Conservation (phyloP, 1,140 invertebrate species). For the Orius insidiosus region DNA sequence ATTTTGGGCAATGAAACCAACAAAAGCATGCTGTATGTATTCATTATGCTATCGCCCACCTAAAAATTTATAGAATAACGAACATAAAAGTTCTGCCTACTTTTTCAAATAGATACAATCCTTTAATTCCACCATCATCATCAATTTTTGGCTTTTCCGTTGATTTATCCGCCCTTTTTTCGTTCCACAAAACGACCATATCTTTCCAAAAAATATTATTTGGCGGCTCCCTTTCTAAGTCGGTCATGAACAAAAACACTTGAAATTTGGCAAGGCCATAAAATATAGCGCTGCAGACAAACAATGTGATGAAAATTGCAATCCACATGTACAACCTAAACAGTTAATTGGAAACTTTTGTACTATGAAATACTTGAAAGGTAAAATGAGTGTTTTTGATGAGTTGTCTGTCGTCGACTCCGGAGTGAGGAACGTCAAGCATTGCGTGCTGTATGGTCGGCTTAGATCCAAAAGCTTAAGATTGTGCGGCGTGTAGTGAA, state of each 20-base stretch:
- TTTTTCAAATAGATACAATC: conserved; percentile 47
- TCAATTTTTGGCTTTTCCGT: neutral
- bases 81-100: conserved; percentile 21
- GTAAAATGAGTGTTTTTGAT: conserved; percentile 63
- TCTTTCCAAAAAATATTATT: conserved; percentile 9
- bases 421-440: conserved; percentile 64
- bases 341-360: conserved; percentile 11
- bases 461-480: conserved; percentile 51
- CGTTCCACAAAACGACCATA: conserved; percentile 2
- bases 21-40: conserved; percentile 56
- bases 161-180: neutral
- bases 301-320: conserved; percentile 35
- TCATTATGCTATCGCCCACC: conserved; percentile 47
- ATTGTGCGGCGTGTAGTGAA: conserved; percentile 52
- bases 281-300: conserved; percentile 37
- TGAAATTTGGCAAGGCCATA: conserved; percentile 32
- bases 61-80: neutral
- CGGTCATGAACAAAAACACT: conserved; percentile 20
- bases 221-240: conserved; percentile 3
- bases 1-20: conserved; percentile 55
- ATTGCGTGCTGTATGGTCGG: conserved; percentile 60
- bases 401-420: conserved; percentile 59
- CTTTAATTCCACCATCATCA: conserved; percentile 18
- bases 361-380: conserved; percentile 42
- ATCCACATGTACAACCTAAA: conserved; percentile 42